Evolutionary conservation across 2,113 vertebrate species (phyloP).

Genomic region (Heterochromis multidens): DNA sequence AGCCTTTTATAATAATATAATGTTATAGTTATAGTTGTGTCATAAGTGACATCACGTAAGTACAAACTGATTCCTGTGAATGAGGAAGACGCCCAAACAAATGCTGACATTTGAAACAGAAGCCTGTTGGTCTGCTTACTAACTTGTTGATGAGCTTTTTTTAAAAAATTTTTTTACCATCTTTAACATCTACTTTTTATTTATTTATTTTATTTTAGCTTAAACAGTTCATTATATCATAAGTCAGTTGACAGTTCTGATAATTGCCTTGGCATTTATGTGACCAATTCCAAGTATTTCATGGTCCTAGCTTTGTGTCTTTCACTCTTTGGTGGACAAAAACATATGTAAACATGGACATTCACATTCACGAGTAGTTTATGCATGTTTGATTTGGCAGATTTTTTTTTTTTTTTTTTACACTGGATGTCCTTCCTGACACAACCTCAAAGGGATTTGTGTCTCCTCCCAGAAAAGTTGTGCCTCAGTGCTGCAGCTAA

Average conservation of each 20-base stretch:
- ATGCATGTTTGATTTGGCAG: not conserved
- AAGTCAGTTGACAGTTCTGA: not conserved
- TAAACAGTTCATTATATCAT: not conserved
- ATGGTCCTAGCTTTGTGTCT: not conserved
- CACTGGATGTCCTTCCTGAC: not conserved
- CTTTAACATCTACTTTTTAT: not conserved
- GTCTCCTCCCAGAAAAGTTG: not conserved
- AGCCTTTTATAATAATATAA: not conserved
- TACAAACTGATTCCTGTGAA: not conserved
- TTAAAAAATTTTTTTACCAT: not conserved
- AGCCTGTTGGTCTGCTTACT: not conserved
- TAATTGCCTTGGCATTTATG: not conserved
- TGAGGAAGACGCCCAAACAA: not conserved
- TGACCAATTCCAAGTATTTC: not conserved
- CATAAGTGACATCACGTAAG: not conserved
- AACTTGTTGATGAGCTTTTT: not conserved
- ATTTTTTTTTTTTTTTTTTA: not conserved
- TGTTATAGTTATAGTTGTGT: not conserved
- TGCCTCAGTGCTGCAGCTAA: no score
- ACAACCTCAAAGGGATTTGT: not conserved
- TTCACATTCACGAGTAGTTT: not conserved
- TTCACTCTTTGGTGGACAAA: not conserved
- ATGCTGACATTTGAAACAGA: not conserved
- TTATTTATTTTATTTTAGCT: not conserved
- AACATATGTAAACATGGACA: fast-evolving